Base-by-base conservation (phyloP, 2,113 vertebrate genomes). In the Cynocephalus volans region DNA sequence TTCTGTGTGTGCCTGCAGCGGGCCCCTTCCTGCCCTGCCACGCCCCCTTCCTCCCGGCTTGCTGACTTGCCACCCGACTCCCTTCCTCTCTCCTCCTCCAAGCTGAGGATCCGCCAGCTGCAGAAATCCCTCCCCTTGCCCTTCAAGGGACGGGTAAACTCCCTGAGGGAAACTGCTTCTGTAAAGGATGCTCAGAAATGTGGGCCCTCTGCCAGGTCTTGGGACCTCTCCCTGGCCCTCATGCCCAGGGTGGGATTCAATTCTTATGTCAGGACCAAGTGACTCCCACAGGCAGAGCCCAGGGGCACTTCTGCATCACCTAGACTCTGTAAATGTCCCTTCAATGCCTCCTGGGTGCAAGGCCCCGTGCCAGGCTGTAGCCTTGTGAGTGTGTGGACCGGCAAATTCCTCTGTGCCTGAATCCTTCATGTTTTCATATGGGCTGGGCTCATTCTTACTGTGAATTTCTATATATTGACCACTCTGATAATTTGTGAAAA, bases 101-200 rank as follows among this genome's bases (percentile, higher is more conserved):
- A 11, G 1, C 5, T n/a, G 83, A 79, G 84, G 67, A 45, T 67
- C 83, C 95, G 97, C 93, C 92, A 96, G 69, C 75, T 48, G 41
- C 72, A 95, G 79, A 83, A 77, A 93, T 91, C 90, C 97, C 52
- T 96, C 82, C 86, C 96, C 77, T 52, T 84, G 77, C 92, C 95
- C 95, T 95, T 81, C 92, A 21, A 11, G 14, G 58, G 14, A 85
- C 95, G 92, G 87, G 75, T 58, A 64, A 48, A 11, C 91, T 95
- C 82, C 69, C 91, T 54, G n/a, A 92, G 75, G 69, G 82, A 88
- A 67, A 36, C 73, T 79, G 84, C 65, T 96, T 92, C 89, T 75
- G 48, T 90, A 96, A 84, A 87, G 50, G 48, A 56, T 62, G 21
- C 87, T 90, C 82, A 84, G 92, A 91, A 92, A 62, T 1, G 3